Percentiles rank a stretch among this genome's conserved stretches.
Evolutionary conservation across 1,140 invertebrate species (phyloP).

Genomic region (Lordiphosa mommai): DNA sequence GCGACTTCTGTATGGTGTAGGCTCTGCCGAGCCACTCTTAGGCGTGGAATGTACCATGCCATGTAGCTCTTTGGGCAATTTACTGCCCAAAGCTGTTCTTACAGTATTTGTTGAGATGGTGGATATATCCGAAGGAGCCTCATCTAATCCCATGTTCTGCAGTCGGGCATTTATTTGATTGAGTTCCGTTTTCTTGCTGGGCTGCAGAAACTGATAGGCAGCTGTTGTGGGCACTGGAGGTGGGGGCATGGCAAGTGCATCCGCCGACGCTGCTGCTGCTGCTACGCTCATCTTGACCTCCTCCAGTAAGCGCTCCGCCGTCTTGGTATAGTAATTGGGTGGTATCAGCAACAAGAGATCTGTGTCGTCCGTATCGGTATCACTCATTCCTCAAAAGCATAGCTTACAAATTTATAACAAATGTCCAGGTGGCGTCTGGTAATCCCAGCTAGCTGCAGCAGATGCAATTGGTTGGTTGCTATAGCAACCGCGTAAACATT

Average conservation of each 20-base stretch:
- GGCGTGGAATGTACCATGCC: conserved; percentile 70
- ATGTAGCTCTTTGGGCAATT: conserved; percentile 13
- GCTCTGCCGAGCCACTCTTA: conserved; percentile 42
- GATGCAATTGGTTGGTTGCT: conserved; percentile 29
- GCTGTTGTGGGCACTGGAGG: conserved; percentile 38
- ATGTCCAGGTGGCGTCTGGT: neutral
- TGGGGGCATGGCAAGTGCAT: conserved; percentile 55
- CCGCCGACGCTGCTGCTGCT: conserved; percentile 20
- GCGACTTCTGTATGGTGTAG: conserved; percentile 1
- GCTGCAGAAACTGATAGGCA: conserved; percentile 62
- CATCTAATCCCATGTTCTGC: conserved; percentile 48
- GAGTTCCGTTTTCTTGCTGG: conserved; percentile 61
- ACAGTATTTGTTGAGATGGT: conserved; percentile 69
- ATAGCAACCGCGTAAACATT: conserved; percentile 32
- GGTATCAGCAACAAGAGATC: conserved; percentile 88
- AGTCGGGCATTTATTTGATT: conserved; percentile 66
- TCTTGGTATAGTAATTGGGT: conserved; percentile 83
- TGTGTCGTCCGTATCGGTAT: conserved; percentile 87
- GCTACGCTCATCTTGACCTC: conserved; percentile 39
- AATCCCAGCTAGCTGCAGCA: conserved; percentile 10
- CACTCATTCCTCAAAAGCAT: conserved; percentile 85
- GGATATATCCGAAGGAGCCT: conserved; percentile 60
- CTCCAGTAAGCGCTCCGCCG: conserved; percentile 24
- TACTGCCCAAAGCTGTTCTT: conserved; percentile 29
- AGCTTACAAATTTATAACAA: no score